Base-by-base conservation (phyloP, 2,113 vertebrate genomes). In the Pedionomus torquatus region DNA sequence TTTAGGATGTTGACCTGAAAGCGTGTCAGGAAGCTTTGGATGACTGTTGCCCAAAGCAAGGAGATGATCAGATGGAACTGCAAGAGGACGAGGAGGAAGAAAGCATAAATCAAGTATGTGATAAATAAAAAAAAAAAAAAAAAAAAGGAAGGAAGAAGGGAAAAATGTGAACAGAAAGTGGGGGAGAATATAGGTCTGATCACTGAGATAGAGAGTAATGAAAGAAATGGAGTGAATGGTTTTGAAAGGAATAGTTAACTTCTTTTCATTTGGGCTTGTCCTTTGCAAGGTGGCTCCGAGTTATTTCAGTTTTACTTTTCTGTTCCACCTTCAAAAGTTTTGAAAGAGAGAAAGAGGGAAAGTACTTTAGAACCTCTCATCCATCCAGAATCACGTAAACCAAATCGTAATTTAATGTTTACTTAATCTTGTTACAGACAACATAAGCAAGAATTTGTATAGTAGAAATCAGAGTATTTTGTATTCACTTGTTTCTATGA, bases 1-100 rank as follows among this genome's bases (percentile, higher is more conserved):
- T 83, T 89, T 77, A 97, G 96, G 92, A 91, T 75, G 70, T 66
- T 90, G 94, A 95, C 71, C 76, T 94, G 91, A 93, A 95, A 90
- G 44, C 19, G 9, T 51, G 41, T 90, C 87, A 7, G 24, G 83
- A 66, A 75, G 57, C 52, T 94, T 88, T 83, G 81, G 60, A 65
- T 84, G 70, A 60, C 70, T 92, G 51, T 82, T 94, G 46, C 82
- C 87, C 58, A 24, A 48, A 58, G 41, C 87, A 8, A 55, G 89
- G 85, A 89, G 49, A 87, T 58, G 54, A 61, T 72, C 94, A 82
- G 39, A 33, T 77, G 30, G 35, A 68, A 75, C 64, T 93, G 49
- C 83, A 86, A 46, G 75, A 91, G 37, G 44, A 49, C 35, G 37
- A 90, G 51, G 65, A 95, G 20, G 35, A 96, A 39, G 54, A 95